Base-by-base conservation (phyloP, 1,140 invertebrate genomes). In the Limonius californicus region DNA sequence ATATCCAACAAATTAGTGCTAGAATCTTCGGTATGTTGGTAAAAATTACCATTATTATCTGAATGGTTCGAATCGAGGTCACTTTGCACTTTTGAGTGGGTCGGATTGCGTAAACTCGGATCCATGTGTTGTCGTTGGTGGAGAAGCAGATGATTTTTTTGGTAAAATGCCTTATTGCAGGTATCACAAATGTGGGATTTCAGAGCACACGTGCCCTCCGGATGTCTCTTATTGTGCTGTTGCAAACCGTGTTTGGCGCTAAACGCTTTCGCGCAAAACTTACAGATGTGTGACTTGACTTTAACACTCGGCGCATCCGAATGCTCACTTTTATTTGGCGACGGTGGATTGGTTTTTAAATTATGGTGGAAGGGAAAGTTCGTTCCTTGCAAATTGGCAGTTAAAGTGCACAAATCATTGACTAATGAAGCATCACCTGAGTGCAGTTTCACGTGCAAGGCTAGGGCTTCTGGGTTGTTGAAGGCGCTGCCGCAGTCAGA, bases 151-250 rank as follows among this genome's bases (percentile, higher is more conserved):
- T 91, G 89, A 77, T 90, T 90, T 77, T 91, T 91, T 74, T 91
- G 89, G 79, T 90, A 90, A 83, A 94, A 94, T 14, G 89, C 89
- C 75, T 92, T 93, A 43, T 89, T 89, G 72, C 92, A 94, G 66
- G 90, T 88, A 62, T 87, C 84, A 70, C 91, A 92, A 8, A 89
- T 87, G 73, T 87, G 92, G 62, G 87, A 91, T 75, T 89, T 83
- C 62, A 90, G 80, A 43, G 89, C 89, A 72, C 89, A 91, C 58
- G 86, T 87, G n/a, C 88, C 89, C 61, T 90, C 88, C 7, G 88
- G 87, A 71, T 91, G 87, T 56, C 89, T 78, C 11, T 81, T 80
- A 70, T 88, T 87, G 74, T 92, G 90, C 64, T 90, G 88, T 57
- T 88, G 83, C 12, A 92, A 72, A 1, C 90, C 89, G 62, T 91